Base-by-base conservation (phyloP, 2,113 vertebrate genomes). In the Cyprinodon tularosa region DNA sequence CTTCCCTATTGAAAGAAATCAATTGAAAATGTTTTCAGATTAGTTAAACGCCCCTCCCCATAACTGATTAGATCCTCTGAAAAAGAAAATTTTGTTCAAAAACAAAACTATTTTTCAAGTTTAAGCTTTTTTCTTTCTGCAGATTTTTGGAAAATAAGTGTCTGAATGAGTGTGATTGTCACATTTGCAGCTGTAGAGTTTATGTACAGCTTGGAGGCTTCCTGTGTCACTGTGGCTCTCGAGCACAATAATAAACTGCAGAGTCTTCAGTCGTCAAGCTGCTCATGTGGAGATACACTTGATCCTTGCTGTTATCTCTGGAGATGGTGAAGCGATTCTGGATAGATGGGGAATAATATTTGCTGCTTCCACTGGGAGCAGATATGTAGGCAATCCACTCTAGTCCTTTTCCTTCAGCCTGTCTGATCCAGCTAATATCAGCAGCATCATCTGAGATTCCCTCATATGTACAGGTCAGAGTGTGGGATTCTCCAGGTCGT, bases 341-440 rank as follows among this genome's bases (percentile, higher is more conserved):
- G 17, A 74, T 15, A 37, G 70, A 62, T 1, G 38, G 20, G n/a
- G 77, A 72, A 50, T 81, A 88, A 37, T 0, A 0, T 29, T 59
- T 82, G 1, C 0, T 17, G 45, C 6, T 0, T 0, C 64, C 69
- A 69, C 44, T 71, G 0, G 60, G 60, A 69, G 22, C 57, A 53
- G 72, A 70, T 73, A 85, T 80, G 9, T 1, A 0, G 7, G 76
- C 48, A 12, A 91, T 13, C 84, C 82, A 90, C 17, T 90, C 83
- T 45, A 89, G 76, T 0, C 80, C 78, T 80, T 89, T 89, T 48
- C 83, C 85, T 38, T 76, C 60, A 60, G 78, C 22, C 37, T 90
- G 88, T 45, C 69, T 22, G 70, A 91, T 75, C 88, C 88, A 92
- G 59, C 14, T 1, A 64, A 88, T 89, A 10, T 1, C 0, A 42